A percentile compares a stretch with the other conserved stretches of the same genome.
Evolutionary conservation across 2,888 invertebrate genomes (phyloP).

Genomic region (Archaeoteleia sp.): DNA sequence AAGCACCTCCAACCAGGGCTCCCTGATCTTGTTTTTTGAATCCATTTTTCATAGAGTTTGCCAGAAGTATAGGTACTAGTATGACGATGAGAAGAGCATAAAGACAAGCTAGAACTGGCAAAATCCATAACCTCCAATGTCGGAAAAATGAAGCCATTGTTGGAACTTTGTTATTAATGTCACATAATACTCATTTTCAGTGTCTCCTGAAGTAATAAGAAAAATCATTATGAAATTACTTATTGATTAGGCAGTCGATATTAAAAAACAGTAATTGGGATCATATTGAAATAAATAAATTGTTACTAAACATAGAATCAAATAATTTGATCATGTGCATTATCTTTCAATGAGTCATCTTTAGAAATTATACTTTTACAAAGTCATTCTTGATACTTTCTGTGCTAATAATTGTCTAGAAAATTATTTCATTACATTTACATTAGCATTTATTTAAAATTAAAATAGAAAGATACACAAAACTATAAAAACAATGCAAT

Average conservation of each 20-base stretch:
- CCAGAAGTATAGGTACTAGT: conserved; percentile 88
- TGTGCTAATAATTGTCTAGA: too few species aligned
- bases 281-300: too few species aligned
- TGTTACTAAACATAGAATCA: too few species aligned
- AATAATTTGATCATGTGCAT: too few species aligned
- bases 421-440: too few species aligned
- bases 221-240: background rate
- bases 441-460: too few species aligned
- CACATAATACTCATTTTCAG: conserved; percentile 57
- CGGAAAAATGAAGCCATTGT: conserved; percentile 71
- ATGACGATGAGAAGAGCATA: conserved; percentile 89
- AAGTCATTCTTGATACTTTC: too few species aligned
- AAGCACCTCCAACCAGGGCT: conserved; percentile 90
- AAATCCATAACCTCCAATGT: conserved; percentile 91
- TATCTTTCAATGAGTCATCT: too few species aligned
- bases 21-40: conserved; percentile 87
- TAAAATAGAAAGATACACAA: too few species aligned
- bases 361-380: too few species aligned
- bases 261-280: background rate
- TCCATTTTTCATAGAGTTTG: conserved; percentile 87
- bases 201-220: conserved; percentile 2
- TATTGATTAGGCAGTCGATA: background rate
- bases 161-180: conserved; percentile 39
- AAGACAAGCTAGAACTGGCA: conserved; percentile 86
- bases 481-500: too few species aligned